phyloP scores from a whole-genome alignment of 2,113 vertebrate species.

The Echinops telfairi region DNA sequence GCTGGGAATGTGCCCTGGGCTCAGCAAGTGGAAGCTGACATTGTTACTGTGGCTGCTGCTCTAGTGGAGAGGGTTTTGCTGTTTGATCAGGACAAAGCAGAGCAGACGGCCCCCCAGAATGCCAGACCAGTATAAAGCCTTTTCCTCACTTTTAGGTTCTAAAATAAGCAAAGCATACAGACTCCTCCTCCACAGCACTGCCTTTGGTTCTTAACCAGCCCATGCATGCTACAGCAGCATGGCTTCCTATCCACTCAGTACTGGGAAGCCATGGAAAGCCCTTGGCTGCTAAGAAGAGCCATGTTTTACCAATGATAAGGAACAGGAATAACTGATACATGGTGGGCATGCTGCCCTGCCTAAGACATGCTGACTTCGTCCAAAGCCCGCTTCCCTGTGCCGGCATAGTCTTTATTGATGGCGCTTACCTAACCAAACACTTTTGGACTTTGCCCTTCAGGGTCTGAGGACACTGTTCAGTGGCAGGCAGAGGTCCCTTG shows the following conservation, averaged over 20 bases:
- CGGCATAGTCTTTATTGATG: neutral
- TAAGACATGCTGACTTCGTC: neutral
- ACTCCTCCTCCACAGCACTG: neutral
- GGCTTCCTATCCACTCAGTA: neutral
- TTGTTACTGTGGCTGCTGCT: neutral
- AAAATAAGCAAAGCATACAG: neutral
- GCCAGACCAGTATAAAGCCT: neutral
- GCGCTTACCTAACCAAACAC: slow-evolving; percentile 3
- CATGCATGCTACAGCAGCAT: neutral
- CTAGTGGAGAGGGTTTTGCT: neutral
- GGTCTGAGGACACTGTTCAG: neutral
- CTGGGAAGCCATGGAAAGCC: neutral
- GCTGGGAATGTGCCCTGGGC: neutral
- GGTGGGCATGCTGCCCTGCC: neutral
- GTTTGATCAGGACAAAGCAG: neutral
- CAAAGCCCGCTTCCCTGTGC: slow-evolving; percentile 21
- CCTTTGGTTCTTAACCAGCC: neutral
- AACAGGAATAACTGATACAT: slow-evolving; percentile 36
- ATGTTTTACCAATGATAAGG: slow-evolving; percentile 40
- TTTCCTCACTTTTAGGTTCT: neutral
- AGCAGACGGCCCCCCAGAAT: neutral
- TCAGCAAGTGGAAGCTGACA: neutral
- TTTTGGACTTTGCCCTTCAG: neutral
- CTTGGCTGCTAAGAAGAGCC: neutral
- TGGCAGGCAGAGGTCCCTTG: neutral